Evolutionary conservation across 2,888 invertebrate species (phyloP).

Genomic region (Pseudolycoriella hygida): DNA sequence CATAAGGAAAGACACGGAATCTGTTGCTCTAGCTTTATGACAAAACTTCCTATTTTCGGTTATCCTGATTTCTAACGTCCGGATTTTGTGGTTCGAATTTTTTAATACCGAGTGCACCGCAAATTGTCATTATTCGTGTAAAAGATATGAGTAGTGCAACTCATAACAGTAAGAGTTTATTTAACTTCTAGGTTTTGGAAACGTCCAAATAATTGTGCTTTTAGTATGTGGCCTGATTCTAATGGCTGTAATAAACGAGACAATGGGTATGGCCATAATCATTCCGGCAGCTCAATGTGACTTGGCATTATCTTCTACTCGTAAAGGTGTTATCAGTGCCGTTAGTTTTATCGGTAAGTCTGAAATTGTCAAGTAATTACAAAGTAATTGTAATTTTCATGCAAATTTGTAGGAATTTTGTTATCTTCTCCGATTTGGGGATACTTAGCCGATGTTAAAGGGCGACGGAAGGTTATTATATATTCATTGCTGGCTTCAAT

Average conservation of each 20-base stretch:
- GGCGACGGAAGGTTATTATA: conserved; percentile 31
- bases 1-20: no score
- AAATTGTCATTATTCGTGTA: no score
- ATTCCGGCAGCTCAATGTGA: conserved; percentile 55
- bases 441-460: conserved; percentile 35
- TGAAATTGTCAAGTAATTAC: not conserved
- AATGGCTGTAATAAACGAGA: conserved; percentile 52
- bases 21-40: no score
- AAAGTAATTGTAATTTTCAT: not conserved
- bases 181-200: conserved; percentile 36
- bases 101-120: no score
- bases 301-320: conserved; percentile 34
- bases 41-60: no score
- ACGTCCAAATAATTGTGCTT: conserved; percentile 41
- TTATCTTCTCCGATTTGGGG: conserved; percentile 41
- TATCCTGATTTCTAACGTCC: no score
- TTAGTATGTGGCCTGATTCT: conserved; percentile 41
- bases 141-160: no score
- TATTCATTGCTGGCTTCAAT: conserved; percentile 31
- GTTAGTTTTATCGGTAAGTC: conserved; percentile 43
- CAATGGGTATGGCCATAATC: conserved; percentile 46
- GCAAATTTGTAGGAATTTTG: conserved; percentile 30
- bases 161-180: no score
- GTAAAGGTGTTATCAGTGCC: conserved; percentile 44
- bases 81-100: no score